Evolutionary conservation across 2,113 vertebrate genomes (phyloP).

Genomic region (Guaruba guarouba): DNA sequence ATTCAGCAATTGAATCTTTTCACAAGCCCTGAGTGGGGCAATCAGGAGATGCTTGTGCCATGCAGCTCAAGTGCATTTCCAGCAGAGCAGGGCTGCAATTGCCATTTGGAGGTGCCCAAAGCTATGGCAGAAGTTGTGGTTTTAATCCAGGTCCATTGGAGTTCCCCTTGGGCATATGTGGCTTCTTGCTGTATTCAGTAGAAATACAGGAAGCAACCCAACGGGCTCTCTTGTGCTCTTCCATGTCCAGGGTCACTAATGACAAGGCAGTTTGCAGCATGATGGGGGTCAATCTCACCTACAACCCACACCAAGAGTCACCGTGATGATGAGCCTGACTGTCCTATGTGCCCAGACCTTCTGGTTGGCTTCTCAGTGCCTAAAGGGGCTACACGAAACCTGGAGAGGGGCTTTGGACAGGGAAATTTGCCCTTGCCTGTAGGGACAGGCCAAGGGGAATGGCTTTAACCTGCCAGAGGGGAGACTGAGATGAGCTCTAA

Average conservation of each 20-base stretch:
- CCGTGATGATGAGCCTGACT: neutral
- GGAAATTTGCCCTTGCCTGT: neutral
- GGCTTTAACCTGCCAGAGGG: neutral
- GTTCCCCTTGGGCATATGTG: neutral
- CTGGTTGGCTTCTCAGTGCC: neutral
- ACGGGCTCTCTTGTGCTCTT: fast-evolving
- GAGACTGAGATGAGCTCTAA: too few relatives aligned
- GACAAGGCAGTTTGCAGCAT: neutral
- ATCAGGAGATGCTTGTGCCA: neutral
- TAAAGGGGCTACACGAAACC: neutral
- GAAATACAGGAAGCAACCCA: neutral
- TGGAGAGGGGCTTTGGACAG: neutral
- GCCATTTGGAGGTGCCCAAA: neutral
- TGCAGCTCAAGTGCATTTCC: neutral
- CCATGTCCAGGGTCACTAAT: neutral
- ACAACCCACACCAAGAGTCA: neutral
- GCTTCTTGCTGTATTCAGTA: neutral
- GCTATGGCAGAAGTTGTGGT: neutral
- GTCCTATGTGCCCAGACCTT: neutral
- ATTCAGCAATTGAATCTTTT: neutral
- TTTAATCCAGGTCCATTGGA: neutral
- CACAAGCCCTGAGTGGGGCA: neutral
- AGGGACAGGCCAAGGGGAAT: neutral
- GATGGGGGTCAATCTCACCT: neutral
- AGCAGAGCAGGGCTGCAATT: neutral